These are phyloP conservation scores for Pedicia rivosa DNA, from an alignment of 2,888 invertebrate genomes.

Conservation along the genomic window DNA sequence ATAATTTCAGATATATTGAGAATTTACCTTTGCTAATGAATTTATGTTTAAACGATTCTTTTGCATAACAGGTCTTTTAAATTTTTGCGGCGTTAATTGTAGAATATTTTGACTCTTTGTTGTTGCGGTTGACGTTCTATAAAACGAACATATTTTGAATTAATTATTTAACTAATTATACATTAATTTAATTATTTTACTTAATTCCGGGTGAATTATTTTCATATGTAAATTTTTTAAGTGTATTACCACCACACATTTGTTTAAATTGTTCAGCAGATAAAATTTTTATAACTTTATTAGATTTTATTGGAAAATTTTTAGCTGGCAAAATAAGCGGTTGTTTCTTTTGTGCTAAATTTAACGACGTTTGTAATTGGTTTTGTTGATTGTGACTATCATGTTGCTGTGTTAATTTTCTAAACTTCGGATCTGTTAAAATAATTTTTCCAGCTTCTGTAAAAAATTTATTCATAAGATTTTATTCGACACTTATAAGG, in stretches of 20 bases:
- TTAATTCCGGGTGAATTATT: no score
- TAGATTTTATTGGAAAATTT: slow-evolving; percentile 7
- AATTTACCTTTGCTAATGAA: no score
- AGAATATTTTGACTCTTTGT: no score
- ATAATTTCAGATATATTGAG: no score
- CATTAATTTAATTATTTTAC: background rate
- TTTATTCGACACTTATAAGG: slow-evolving; percentile 40
- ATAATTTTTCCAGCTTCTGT: background rate
- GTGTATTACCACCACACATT: slow-evolving; percentile 22
- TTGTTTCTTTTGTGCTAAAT: slow-evolving; percentile 1
- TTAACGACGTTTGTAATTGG: background rate
- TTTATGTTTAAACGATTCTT: no score
- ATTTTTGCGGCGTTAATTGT: no score
- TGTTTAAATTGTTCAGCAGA: slow-evolving; percentile 28
- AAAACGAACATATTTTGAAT: background rate
- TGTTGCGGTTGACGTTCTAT: no score
- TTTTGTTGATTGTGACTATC: background rate
- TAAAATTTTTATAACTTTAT: slow-evolving; percentile 19
- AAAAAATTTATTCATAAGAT: background rate
- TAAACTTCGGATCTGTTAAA: slow-evolving; percentile 4
- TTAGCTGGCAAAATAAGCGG: slow-evolving; percentile 7
- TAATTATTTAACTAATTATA: background rate
- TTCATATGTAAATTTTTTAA: no score
- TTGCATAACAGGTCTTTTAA: no score
- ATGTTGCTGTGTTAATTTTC: background rate